Base-by-base conservation (phyloP, 37 sponge, comb jelly and placozoan genomes). In the Bolinopsis microptera region DNA sequence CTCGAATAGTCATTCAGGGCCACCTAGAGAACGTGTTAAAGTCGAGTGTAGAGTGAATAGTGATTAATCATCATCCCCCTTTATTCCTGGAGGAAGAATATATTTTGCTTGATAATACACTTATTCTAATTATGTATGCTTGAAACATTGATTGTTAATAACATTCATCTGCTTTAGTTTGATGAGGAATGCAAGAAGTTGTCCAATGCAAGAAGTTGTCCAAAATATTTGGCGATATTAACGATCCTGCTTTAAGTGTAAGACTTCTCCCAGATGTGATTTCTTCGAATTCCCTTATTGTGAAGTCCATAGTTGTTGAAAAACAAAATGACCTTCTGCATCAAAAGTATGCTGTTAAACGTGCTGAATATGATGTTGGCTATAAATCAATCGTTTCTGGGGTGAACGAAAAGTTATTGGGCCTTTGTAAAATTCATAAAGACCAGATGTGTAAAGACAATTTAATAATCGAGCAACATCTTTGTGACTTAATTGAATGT, bases 181-280 rank as follows among this genome's bases (percentile, higher is more conserved):
- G 25, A 70, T 70, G 74, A 70, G 28, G 1, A 3, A 70, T 70
- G 74, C 74, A 70, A 70, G 74, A 70, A 22, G 74, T 70, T 70
- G 25, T 70, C 16, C 18, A 70, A 32, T 22, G 13, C 61, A 48
- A 48, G 13, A 48, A 48, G 5, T 5, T 5, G 9, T 18, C 13
- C 13, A 13, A 48, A 48, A 5, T 5, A 48, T 48, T 48, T 48
- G 61, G 5, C 5, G 32, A 35, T 34, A 35, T 77, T 34, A 77
- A 35, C 33, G 80, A 77, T 32, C 37, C 80, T 77, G 32, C 33
- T 34, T 27, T 3, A 16, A 34, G 36, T 35, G 80, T 77, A 1
- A 35, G 21, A 32, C 37, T 77, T 3, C 37, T 77, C 1, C 80
- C 80, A 35, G 80, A 77, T 77, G 35, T 18, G 18, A 34, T 77